Percentiles rank a stretch among this genome's conserved stretches.
Evolutionary conservation across 2,888 invertebrate species (phyloP).

Genomic region (Ephialtes manifestator): DNA sequence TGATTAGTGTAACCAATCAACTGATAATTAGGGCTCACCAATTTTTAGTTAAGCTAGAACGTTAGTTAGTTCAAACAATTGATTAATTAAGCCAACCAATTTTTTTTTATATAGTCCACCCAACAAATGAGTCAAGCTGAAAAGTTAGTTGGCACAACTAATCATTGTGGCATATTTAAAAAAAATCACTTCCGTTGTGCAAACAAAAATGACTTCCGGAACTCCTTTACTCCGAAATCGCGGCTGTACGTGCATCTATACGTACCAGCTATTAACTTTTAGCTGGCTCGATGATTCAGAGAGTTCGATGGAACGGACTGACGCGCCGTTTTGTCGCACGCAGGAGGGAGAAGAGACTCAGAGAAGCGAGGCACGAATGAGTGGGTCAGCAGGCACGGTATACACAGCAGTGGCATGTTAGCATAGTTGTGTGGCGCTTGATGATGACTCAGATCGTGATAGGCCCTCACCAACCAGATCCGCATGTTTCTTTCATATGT

Average conservation of each 20-base stretch:
- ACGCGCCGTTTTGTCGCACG: neutral
- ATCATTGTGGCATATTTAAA: neutral
- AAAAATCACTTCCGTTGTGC: neutral
- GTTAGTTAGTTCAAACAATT: no score
- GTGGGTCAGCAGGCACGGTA: constrained; percentile 1
- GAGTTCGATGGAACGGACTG: constrained; percentile 74
- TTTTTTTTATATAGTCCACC: no score
- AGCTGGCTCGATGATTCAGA: constrained; percentile 72
- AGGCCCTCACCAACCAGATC: neutral
- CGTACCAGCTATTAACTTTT: neutral
- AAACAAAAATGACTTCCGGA: neutral
- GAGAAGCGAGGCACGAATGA: neutral
- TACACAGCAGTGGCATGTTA: neutral
- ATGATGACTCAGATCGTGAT: neutral
- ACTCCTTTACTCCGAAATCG: neutral
- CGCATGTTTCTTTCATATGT: neutral
- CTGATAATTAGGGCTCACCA: no score
- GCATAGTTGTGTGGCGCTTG: neutral
- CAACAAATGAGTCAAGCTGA: no score
- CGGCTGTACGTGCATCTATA: neutral
- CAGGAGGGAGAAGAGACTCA: neutral
- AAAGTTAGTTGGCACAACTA: neutral
- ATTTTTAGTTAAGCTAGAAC: no score
- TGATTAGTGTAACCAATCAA: no score
- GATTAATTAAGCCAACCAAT: no score